Percentiles rank a stretch among this genome's conserved stretches.
phyloP scores from a whole-genome alignment of 2,888 invertebrate species.

The Nomada hirtipes region DNA sequence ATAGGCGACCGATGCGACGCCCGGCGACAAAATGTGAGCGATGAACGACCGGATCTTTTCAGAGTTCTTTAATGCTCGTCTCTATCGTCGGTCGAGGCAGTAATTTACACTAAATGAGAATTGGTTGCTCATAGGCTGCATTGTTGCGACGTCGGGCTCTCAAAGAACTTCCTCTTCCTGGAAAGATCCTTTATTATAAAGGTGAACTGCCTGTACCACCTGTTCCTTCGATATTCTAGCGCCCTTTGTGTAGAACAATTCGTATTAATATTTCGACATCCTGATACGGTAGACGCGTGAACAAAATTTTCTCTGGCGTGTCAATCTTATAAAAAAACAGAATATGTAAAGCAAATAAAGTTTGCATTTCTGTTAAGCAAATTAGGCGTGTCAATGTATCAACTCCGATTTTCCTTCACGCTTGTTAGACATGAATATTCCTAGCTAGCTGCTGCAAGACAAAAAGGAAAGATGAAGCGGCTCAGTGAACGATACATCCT shows the following conservation, averaged over 20 bases:
- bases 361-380: too few species aligned
- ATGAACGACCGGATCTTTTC: conserved; percentile 5
- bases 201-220: not conserved
- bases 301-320: too few species aligned
- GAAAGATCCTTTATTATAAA: not conserved
- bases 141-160: conserved; percentile 9
- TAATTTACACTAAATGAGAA: conserved; percentile 7
- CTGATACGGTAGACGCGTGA: too few species aligned
- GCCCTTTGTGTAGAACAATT: too few species aligned
- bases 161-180: conserved; percentile 16
- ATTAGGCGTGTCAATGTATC: too few species aligned
- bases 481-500: conserved; percentile 19
- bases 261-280: too few species aligned
- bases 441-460: not conserved
- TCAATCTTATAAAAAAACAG: too few species aligned
- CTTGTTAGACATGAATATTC: too few species aligned
- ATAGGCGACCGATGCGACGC: conserved; percentile 2
- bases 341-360: too few species aligned
- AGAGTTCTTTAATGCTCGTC: not conserved
- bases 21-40: conserved; percentile 2
- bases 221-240: not conserved
- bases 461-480: not conserved
- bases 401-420: not conserved
- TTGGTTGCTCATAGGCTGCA: not conserved
- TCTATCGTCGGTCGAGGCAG: not conserved